Evolutionary conservation across 1,140 invertebrate genomes (phyloP).

Genomic region (Rhizoglyphus robini): DNA sequence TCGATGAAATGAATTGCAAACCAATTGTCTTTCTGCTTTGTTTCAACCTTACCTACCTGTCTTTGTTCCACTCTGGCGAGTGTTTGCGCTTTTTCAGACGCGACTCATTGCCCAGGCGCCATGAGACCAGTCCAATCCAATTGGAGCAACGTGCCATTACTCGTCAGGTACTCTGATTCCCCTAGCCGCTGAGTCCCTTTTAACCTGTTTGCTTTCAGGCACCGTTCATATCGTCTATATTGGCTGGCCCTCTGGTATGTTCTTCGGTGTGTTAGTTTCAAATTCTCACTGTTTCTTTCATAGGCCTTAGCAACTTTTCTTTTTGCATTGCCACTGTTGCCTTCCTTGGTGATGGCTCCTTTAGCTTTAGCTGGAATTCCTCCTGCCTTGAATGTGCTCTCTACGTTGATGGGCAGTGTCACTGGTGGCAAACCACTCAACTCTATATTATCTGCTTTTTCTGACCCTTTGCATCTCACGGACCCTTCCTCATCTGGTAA

Average conservation of each 20-base stretch:
- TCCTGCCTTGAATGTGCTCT: conserved; percentile 3
- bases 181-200: too few species aligned
- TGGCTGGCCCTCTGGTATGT: too few species aligned
- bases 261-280: too few species aligned
- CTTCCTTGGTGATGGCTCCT: conserved; percentile 13
- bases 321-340: conserved; percentile 10
- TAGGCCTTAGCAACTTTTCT: conserved; percentile 15
- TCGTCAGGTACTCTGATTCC: too few species aligned
- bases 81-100: neutral
- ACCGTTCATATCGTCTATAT: too few species aligned
- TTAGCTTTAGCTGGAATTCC: conserved; percentile 13
- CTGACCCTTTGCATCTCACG: neutral
- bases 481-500: neutral
- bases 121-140: too few species aligned
- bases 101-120: neutral
- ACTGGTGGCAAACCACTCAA: conserved; percentile 1
- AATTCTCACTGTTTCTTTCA: too few species aligned
- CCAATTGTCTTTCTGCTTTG: neutral
- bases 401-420: neutral
- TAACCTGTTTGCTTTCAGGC: too few species aligned
- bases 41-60: neutral
- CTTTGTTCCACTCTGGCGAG: neutral
- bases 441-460: neutral
- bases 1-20: conserved; percentile 8
- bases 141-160: too few species aligned